phyloP scores from a whole-genome alignment of 2,888 invertebrate species.

The Phortica okadai region DNA sequence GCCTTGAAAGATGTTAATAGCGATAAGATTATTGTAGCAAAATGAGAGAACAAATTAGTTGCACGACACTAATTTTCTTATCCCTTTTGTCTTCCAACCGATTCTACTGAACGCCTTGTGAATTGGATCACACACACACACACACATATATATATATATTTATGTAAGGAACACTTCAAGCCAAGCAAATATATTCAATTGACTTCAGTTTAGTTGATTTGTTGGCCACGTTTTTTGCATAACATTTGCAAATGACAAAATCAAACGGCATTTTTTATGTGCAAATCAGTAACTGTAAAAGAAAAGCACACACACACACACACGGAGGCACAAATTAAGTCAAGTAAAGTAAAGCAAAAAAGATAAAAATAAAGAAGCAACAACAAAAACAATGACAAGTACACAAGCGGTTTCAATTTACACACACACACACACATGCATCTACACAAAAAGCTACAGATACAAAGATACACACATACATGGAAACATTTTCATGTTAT shows the following conservation, averaged over 20 bases:
- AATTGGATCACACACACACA: no score
- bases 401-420: neutral
- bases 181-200: neutral
- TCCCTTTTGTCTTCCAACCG: no score
- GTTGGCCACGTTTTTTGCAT: no score
- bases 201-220: neutral
- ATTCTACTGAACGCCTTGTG: no score
- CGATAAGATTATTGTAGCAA: no score
- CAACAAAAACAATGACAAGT: slow-evolving; percentile 33
- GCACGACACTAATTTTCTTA: no score
- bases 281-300: no score
- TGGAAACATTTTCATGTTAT: slow-evolving; percentile 49
- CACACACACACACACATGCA: neutral
- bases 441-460: neutral
- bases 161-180: no score
- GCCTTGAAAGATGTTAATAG: no score
- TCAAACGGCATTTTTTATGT: neutral
- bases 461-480: neutral
- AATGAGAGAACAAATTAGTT: no score
- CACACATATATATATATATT: no score
- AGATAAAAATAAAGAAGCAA: slow-evolving; percentile 28
- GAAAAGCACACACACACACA: neutral
- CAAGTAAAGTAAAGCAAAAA: neutral
- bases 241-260: neutral
- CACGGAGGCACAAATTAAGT: neutral